Percentiles rank a stretch among this genome's conserved stretches.
phyloP scores from a whole-genome alignment of 2,113 vertebrate genomes.

The Galeopterus variegatus region DNA sequence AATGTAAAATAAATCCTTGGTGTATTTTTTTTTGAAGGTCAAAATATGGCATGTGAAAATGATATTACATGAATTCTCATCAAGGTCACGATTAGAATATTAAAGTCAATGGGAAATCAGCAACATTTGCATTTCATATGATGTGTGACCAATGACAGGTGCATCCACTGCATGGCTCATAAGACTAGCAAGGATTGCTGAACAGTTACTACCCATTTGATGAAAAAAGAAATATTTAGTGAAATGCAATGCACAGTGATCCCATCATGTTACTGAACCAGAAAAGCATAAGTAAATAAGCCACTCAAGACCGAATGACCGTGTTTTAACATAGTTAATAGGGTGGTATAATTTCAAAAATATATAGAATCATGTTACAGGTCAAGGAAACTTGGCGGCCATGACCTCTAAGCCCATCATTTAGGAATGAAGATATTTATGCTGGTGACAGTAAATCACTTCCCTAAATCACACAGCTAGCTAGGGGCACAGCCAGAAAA shows the following conservation, averaged over 20 bases:
- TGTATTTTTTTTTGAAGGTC: neutral
- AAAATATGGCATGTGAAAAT: neutral
- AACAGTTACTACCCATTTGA: neutral
- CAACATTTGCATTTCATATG: neutral
- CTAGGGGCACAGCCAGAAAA: neutral
- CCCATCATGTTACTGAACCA: neutral
- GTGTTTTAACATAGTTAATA: neutral
- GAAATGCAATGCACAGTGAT: neutral
- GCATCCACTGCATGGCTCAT: neutral
- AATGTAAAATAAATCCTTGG: neutral
- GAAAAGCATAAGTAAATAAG: neutral
- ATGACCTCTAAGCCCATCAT: neutral
- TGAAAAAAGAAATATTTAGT: neutral
- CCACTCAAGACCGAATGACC: neutral
- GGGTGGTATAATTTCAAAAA: neutral
- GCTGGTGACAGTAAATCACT: accelerated
- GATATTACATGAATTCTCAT: neutral
- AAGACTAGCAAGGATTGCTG: neutral
- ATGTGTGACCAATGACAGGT: constrained; percentile 39
- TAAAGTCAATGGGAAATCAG: constrained; percentile 45
- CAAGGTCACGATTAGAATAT: constrained; percentile 51
- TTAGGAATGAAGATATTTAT: neutral
- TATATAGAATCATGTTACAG: neutral
- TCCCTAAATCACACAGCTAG: neutral
- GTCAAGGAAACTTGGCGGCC: neutral